Evolutionary conservation across 2,797 vertebrate genomes (phyloP), one percentile per base, ranked within the genome.

Genomic region (Salmo trutta): DNA sequence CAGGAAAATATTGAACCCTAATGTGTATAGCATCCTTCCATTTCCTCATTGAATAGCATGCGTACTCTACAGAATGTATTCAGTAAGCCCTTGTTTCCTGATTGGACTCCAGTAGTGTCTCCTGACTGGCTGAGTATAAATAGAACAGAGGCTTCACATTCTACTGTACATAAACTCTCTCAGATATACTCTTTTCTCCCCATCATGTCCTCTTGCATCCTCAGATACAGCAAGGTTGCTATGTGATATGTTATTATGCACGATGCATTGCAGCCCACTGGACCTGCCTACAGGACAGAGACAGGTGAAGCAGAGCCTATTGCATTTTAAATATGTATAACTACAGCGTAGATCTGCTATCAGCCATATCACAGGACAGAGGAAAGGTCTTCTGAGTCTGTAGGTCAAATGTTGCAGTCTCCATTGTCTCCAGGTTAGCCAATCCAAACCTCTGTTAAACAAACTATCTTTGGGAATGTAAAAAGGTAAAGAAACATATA

Each of bases 271-370:
- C 81, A 47, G 41, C 41, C 41, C 41, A 75, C 75, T 14, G 51
- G 79, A 83, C 71, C 75, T 71, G 51, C 71, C 66, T 78, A 75
- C 52, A 79, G 77, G 73, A 82, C 72, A 84, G 70, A 41, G 17
- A 77, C 29, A 29, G 56, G 41, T 24, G 16, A 67, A 64, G n/a
- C 52, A 59, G 78, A 62, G 71, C 51, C 29, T 75, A 78, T 65
- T 69, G 71, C 47, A 31, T 36, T 77, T 82, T 81, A 80, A 71
- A 69, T 81, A 80, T 87, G 83, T 67, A 82, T 78, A 62, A 24
- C 8, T 21, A 62, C 10, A 62, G 59, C 3, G 59, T 21, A 81
- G 71, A 82, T 79, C 81, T 80, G 75, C 73, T 79, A 72, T 47
- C 64, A 54, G 31, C 10, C 10, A 65, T 4, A 6, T 24, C 12